A percentile compares a stretch with the other conserved stretches of the same genome.
These are phyloP conservation scores for Origma solitaria DNA, from an alignment of 2,113 vertebrate genomes.

Conservation along the genomic window DNA sequence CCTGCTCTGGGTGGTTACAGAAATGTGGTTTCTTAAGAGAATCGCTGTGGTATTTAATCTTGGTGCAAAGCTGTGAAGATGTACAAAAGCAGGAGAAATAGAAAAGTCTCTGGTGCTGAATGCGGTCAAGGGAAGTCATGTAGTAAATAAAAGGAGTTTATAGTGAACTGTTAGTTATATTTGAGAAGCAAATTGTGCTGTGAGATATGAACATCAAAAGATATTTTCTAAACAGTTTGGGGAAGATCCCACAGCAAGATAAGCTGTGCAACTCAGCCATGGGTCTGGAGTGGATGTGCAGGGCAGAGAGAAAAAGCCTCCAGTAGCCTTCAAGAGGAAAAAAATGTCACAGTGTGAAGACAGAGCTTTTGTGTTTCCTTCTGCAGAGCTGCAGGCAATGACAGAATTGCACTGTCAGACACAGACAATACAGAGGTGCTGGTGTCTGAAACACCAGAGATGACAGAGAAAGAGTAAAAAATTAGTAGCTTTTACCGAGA, in stretches of 20 bases:
- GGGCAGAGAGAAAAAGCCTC: neutral
- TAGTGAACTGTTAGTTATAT: neutral
- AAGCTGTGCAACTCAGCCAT: neutral
- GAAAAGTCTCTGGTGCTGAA: neutral
- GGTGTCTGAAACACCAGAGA: neutral
- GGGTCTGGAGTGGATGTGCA: neutral
- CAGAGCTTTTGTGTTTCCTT: neutral
- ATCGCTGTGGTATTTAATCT: neutral
- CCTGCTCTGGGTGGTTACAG: fast-evolving
- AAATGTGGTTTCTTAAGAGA: neutral
- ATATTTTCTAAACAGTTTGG: neutral
- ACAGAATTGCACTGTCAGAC: neutral
- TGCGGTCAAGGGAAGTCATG: neutral
- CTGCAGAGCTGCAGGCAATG: neutral
- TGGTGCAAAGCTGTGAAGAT: neutral
- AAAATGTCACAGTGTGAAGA: neutral
- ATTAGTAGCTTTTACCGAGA: neutral
- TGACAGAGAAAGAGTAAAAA: neutral
- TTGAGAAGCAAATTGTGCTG: neutral
- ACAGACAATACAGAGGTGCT: neutral
- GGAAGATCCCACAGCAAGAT: neutral
- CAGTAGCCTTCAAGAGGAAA: neutral
- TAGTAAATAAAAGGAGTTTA: neutral
- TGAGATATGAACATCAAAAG: neutral
- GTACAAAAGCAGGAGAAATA: neutral